Base-by-base conservation (phyloP, 2,888 invertebrate species). In the Cheilosia soror region DNA sequence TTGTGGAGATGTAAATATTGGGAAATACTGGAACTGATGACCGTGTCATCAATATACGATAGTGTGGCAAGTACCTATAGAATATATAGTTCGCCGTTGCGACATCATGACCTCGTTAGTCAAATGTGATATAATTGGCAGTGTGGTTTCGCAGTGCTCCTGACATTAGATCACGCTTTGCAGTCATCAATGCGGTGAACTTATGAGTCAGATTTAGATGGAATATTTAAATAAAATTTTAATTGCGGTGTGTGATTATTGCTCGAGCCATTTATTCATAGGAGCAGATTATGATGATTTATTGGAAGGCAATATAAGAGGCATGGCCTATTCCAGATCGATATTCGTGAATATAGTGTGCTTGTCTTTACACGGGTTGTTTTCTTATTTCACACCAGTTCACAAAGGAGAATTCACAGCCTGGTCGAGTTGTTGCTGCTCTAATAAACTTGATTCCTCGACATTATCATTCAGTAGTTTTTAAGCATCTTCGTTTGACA, bases 81-180 rank as follows among this genome's bases (percentile, higher is more conserved):
- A 53, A 31, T 11, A 31, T 15, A 11, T 1, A 13, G 29, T 31
- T 25, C 5, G 68, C 49, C 33, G 47, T 66, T 42, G 60, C 53
- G 53, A 53, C 65, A 20, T n/a, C 27, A 31, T 77, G 72, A 62
- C 72, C 71, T 72, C 60, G 60, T 62, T 82, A 53, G 63, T 66
- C 27, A 65, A 44, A 33, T 20, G 33, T 71, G 29, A 44, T 42
- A 31, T 57, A 57, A 51, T 72, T 72, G 60, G 62, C 42, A 29
- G 58, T 71, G 44, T 5, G 57, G 42, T 29, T 47, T 78, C 40
- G 20, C 29, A 51, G 31, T 51, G 25, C 49, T 66, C n/a, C 47
- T 13, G 62, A 20, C 60, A 77, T 82, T 66, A 82, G 66, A 60
- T 81, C 69, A 81, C 42, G 6, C 40, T 57, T 66, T 82, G 72